phyloP scores from a whole-genome alignment of 2,888 invertebrate genomes.

The Ennomos quercinarius region DNA sequence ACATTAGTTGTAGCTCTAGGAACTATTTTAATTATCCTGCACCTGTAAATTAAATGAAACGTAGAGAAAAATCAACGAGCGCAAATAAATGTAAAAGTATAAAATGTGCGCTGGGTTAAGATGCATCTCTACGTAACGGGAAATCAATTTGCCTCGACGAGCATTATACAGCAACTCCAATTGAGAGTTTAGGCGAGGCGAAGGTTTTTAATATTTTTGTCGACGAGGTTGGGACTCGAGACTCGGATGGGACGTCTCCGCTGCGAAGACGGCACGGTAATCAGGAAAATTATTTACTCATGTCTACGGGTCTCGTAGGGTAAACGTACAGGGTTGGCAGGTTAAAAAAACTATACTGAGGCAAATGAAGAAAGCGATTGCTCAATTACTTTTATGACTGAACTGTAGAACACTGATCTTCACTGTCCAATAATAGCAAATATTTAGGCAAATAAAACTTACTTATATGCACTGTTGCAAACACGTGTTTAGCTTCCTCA shows the following conservation, averaged over 20 bases:
- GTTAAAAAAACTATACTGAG: neutral
- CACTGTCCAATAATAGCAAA: too few relatives aligned
- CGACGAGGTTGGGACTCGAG: conserved; percentile 52
- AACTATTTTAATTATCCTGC: too few relatives aligned
- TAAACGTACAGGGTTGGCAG: conserved; percentile 62
- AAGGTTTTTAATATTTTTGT: conserved; percentile 74
- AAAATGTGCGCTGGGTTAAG: conserved; percentile 43
- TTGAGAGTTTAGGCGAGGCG: conserved; percentile 47
- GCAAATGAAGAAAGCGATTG: neutral
- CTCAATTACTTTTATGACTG: neutral
- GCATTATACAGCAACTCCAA: conserved; percentile 51
- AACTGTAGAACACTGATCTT: neutral
- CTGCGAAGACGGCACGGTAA: conserved; percentile 76
- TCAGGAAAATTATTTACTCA: conserved; percentile 84
- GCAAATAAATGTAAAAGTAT: conserved; percentile 1
- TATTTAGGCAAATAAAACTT: too few relatives aligned
- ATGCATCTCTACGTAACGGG: conserved; percentile 62
- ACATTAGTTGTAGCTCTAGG: too few relatives aligned
- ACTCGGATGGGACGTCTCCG: conserved; percentile 37
- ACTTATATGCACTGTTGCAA: too few relatives aligned
- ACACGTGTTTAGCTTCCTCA: too few relatives aligned
- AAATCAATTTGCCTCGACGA: conserved; percentile 71
- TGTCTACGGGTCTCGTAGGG: conserved; percentile 70
- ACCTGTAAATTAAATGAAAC: too few relatives aligned
- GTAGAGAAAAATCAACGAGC: neutral